These are phyloP conservation scores for Apis cerana DNA, from an alignment of 1,140 invertebrate species.

Conservation along the genomic window DNA sequence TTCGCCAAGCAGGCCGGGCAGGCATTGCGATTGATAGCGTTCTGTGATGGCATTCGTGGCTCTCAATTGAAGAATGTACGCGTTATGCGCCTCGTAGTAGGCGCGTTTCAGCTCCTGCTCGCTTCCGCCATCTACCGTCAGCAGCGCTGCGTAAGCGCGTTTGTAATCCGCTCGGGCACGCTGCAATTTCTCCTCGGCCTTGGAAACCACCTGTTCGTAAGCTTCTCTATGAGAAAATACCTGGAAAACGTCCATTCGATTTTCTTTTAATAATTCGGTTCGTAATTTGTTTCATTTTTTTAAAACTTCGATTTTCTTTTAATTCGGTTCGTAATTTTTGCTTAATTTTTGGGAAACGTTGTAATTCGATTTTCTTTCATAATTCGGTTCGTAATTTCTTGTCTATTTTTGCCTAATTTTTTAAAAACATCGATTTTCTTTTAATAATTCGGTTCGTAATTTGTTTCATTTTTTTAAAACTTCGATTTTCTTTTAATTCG, in stretches of 20 bases:
- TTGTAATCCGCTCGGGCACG: constrained; percentile 90
- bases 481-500: too few species aligned
- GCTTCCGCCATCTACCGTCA: constrained; percentile 76
- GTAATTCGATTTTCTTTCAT: neutral
- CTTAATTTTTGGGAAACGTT: too few species aligned
- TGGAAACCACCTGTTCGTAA: constrained; percentile 93
- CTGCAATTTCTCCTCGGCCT: constrained; percentile 93
- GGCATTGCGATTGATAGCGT: constrained; percentile 81
- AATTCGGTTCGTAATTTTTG: neutral
- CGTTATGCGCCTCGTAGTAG: constrained; percentile 96
- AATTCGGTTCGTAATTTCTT: neutral
- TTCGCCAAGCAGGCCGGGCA: constrained; percentile 73
- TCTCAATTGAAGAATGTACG: constrained; percentile 94
- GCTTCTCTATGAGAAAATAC: constrained; percentile 94
- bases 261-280: neutral
- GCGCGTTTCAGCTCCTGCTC: constrained; percentile 85
- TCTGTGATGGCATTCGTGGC: constrained; percentile 94
- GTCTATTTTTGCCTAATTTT: neutral
- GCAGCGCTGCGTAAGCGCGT: constrained; percentile 89
- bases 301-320: too few species aligned
- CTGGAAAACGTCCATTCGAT: constrained; percentile 47
- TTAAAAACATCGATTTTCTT: neutral
- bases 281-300: neutral
- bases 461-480: neutral
- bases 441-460: neutral